Conservation (phyloP, 92 coral and sea anemone genomes). For the Hydrozoanthus gracilis region DNA sequence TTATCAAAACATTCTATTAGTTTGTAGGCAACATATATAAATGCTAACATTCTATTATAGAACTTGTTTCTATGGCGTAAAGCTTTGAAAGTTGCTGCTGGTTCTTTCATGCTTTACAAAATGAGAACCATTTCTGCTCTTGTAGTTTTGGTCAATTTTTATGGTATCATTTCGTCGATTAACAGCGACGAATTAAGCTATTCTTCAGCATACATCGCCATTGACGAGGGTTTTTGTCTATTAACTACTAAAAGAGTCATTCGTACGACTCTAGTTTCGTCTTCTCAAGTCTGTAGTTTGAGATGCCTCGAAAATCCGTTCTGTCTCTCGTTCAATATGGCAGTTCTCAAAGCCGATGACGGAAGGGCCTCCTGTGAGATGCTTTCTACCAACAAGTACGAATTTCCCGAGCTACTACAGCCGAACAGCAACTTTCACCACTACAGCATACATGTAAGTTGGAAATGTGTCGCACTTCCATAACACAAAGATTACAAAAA, state of each 20-base stretch:
- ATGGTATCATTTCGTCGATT: not conserved
- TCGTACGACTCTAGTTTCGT: not conserved
- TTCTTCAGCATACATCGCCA: not conserved
- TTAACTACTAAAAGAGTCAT: not conserved
- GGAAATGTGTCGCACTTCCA: not conserved
- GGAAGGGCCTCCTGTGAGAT: not conserved
- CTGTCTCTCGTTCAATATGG: not conserved
- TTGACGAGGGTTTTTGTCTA: not conserved
- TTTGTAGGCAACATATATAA: no score
- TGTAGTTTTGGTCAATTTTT: not conserved
- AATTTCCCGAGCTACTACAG: not conserved
- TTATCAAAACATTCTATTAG: no score
- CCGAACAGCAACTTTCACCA: slow-evolving; percentile 38
- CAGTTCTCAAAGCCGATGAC: not conserved
- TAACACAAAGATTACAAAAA: not conserved
- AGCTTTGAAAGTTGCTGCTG: not conserved
- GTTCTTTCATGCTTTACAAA: not conserved
- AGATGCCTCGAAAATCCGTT: not conserved
- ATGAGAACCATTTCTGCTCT: not conserved
- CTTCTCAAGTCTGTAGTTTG: not conserved
- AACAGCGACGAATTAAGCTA: not conserved
- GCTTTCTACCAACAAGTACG: not conserved
- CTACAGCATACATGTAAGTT: slow-evolving; percentile 40
- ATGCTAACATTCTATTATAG: no score
- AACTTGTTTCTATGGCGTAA: not conserved